Conservation (phyloP, 2,888 invertebrate species). For the Asteroscopus sphinx region DNA sequence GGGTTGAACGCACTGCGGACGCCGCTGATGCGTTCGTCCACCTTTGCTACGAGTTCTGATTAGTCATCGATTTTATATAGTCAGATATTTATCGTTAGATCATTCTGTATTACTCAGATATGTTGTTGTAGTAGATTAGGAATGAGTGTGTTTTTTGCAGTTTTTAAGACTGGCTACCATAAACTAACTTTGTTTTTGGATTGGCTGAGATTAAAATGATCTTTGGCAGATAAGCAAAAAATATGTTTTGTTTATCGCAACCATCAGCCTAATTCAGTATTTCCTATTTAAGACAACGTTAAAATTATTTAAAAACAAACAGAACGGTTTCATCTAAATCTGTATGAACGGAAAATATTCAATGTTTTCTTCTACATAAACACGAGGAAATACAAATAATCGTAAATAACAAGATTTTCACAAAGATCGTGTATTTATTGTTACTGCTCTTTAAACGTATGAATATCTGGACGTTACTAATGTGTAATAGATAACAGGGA, state of each 20-base stretch:
- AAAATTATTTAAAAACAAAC: not conserved
- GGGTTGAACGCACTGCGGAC: constrained; percentile 68
- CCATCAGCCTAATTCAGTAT: constrained; percentile 6
- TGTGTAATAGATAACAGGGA: no score
- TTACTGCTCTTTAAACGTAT: no score
- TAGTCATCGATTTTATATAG: constrained; percentile 67
- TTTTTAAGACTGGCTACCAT: constrained; percentile 17
- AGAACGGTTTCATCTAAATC: not conserved
- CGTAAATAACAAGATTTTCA: no score
- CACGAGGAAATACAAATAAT: no score
- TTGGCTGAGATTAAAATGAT: constrained; percentile 14
- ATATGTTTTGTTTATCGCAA: constrained; percentile 6
- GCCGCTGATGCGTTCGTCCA: constrained; percentile 59
- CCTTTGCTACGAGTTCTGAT: constrained; percentile 58
- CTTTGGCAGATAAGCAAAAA: constrained; percentile 15
- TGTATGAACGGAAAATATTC: no score
- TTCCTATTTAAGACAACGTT: not conserved
- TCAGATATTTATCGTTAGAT: constrained; percentile 46
- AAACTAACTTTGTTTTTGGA: constrained; percentile 26
- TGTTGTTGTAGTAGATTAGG: constrained; percentile 21
- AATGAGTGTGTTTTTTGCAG: constrained; percentile 6
- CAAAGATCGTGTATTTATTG: no score
- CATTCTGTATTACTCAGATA: constrained; percentile 17
- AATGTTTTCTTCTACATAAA: no score
- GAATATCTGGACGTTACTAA: no score